phyloP scores from a whole-genome alignment of 2,888 invertebrate species.

The Drosophila nr. perissopoda region DNA sequence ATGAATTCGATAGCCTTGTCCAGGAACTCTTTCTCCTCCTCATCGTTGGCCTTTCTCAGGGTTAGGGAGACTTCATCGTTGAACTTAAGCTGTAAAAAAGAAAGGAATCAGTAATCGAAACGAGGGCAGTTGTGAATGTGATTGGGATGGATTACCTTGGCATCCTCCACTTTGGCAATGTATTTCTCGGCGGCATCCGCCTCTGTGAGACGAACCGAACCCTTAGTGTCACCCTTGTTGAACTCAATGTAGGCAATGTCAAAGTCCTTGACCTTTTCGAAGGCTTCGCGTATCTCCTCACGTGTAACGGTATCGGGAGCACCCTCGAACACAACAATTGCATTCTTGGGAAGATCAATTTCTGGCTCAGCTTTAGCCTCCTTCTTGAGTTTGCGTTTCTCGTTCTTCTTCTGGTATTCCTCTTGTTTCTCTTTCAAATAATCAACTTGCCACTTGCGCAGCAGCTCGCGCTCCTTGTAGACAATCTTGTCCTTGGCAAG shows the following conservation, averaged over 20 bases:
- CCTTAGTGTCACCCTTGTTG: constrained; percentile 90
- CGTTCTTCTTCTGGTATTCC: constrained; percentile 87
- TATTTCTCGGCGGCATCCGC: constrained; percentile 89
- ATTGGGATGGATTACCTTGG: constrained; percentile 85
- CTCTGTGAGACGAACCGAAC: constrained; percentile 89
- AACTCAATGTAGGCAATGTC: constrained; percentile 91
- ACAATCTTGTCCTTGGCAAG: constrained; percentile 89
- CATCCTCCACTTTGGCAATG: constrained; percentile 88
- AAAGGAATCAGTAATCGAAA: not conserved
- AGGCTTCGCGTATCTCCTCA: constrained; percentile 90
- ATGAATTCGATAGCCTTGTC: constrained; percentile 88
- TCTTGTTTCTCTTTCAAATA: constrained; percentile 89
- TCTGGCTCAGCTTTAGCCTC: constrained; percentile 76
- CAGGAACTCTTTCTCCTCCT: constrained; percentile 89
- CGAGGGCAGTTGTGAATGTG: not conserved
- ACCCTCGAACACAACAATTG: constrained; percentile 90
- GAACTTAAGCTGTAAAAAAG: constrained; percentile 78
- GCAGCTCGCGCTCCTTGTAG: constrained; percentile 88
- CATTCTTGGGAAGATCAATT: constrained; percentile 88
- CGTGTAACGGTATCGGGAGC: constrained; percentile 87
- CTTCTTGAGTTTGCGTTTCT: constrained; percentile 85
- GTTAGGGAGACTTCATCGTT: constrained; percentile 86
- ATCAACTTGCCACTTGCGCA: constrained; percentile 89
- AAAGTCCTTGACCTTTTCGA: constrained; percentile 84
- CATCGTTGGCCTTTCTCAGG: constrained; percentile 88